Percentiles rank a stretch among this genome's conserved stretches.
phyloP scores from a whole-genome alignment of 2,113 vertebrate species.

The Callopanchax toddi region DNA sequence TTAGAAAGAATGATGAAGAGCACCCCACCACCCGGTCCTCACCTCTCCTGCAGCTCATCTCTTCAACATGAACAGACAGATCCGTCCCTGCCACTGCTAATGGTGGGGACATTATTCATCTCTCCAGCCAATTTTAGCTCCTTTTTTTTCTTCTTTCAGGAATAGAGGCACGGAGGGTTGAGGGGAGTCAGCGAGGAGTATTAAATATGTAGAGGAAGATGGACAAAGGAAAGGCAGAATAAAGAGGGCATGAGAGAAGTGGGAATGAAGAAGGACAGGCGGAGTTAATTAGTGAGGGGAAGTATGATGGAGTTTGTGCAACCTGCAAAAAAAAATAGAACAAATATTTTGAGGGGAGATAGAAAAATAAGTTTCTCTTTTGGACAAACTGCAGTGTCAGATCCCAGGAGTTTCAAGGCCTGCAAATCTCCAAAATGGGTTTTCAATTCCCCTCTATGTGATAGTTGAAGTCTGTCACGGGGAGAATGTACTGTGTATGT shows the following conservation, averaged over 20 bases:
- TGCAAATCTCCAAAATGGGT: constrained; percentile 41
- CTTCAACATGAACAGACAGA: constrained; percentile 83
- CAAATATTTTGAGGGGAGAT: not conserved
- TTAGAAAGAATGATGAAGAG: constrained; percentile 40
- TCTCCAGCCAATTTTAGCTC: constrained; percentile 81
- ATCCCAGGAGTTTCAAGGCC: constrained; percentile 23
- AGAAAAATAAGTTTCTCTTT: constrained; percentile 19
- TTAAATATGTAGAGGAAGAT: constrained; percentile 83
- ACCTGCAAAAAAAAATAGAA: too few relatives aligned
- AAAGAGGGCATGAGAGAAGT: constrained; percentile 55
- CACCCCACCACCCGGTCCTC: constrained; percentile 32
- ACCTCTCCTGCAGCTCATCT: constrained; percentile 56
- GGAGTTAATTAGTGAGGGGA: constrained; percentile 27
- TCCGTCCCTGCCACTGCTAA: constrained; percentile 82
- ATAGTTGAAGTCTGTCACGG: constrained; percentile 62
- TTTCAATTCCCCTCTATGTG: constrained; percentile 58
- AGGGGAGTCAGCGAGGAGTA: constrained; percentile 77
- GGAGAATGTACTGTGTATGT: constrained; percentile 60
- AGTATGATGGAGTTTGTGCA: constrained; percentile 10
- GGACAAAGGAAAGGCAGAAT: constrained; percentile 67
- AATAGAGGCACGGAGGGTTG: constrained; percentile 68
- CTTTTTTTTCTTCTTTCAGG: constrained; percentile 74
- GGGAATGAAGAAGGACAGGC: constrained; percentile 60
- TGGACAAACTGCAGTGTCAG: not conserved
- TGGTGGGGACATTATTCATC: constrained; percentile 88